Evolutionary conservation across 2,888 invertebrate genomes (phyloP), one percentile per base, ranked within the genome.

Genomic region (Protula sp.): DNA sequence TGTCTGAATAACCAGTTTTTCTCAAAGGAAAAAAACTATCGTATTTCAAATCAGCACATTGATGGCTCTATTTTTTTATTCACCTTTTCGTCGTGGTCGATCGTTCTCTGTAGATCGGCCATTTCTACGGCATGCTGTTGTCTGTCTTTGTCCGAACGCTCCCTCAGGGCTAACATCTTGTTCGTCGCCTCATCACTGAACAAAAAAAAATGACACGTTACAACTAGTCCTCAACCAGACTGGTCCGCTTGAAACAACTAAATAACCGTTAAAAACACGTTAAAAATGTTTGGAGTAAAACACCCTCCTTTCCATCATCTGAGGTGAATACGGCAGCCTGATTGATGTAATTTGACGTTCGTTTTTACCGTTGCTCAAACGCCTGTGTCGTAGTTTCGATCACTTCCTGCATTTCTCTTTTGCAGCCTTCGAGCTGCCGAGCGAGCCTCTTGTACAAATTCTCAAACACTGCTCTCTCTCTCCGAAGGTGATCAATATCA

Each of bases 321-420:
- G n/a, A n/a, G n/a, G n/a, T n/a, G n/a, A n/a, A n/a, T n/a, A n/a
- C n/a, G n/a, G n/a, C n/a, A n/a, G n/a, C n/a, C n/a, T n/a, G n/a
- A n/a, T n/a, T n/a, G n/a, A n/a, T n/a, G n/a, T n/a, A n/a, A n/a
- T n/a, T n/a, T n/a, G n/a, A n/a, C n/a, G n/a, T n/a, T n/a, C n/a
- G n/a, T n/a, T n/a, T n/a, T 2, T n/a, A 92, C 63, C 93, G 85
- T 80, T 92, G 91, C 81, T 93, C 92, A 74, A 91, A 94, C 0
- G 92, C 90, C 50, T 88, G 83, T n/a, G 91, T 91, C 0, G 92
- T 90, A 72, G 90, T 89, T 69, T 91, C 91, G 59, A 93, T 89
- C 59, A 92, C 82, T 70, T 90, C 90, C 70, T 89, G 85, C 77
- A 92, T 90, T 69, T 88, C 86, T 58, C 87, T 87, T 75, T 92